A percentile compares a stretch with the other conserved stretches of the same genome.
Evolutionary conservation across 2,113 vertebrate species (phyloP).

Genomic region (Dryoscopus gambensis): DNA sequence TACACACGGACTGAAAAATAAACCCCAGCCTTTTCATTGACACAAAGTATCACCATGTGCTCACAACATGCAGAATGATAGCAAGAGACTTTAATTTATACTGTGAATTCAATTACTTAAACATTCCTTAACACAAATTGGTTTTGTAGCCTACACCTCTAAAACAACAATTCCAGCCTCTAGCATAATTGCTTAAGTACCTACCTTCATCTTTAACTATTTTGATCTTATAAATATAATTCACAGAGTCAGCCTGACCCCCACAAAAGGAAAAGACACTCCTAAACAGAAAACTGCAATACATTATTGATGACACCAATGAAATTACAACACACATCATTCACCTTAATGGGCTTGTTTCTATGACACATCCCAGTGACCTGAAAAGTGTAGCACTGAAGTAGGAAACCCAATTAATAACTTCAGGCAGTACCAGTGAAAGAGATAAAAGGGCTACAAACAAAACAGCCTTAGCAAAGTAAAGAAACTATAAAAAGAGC

Average conservation of each 20-base stretch:
- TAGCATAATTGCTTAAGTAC: slow-evolving; percentile 46
- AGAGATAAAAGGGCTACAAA: slow-evolving; percentile 31
- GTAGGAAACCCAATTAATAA: slow-evolving; percentile 61
- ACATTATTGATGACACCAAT: slow-evolving; percentile 68
- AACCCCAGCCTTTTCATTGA: background rate
- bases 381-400: slow-evolving; percentile 30
- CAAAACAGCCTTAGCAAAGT: background rate
- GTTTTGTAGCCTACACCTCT: slow-evolving; percentile 40
- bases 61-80: background rate
- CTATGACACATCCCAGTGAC: slow-evolving; percentile 48
- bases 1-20: background rate
- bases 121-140: slow-evolving; percentile 57
- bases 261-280: slow-evolving; percentile 26
- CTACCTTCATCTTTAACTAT: slow-evolving; percentile 55
- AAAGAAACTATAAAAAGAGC: background rate
- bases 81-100: background rate
- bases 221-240: slow-evolving; percentile 53
- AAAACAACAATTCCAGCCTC: slow-evolving; percentile 47
- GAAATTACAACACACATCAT: slow-evolving; percentile 70
- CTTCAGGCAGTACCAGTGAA: slow-evolving; percentile 4
- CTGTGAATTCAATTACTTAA: slow-evolving; percentile 58
- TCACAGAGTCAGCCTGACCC: slow-evolving; percentile 22
- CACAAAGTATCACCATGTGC: background rate
- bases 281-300: slow-evolving; percentile 54
- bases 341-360: slow-evolving; percentile 67